Conservation (phyloP, 2,888 invertebrate species). For the Tenthredo scrophulariae region DNA sequence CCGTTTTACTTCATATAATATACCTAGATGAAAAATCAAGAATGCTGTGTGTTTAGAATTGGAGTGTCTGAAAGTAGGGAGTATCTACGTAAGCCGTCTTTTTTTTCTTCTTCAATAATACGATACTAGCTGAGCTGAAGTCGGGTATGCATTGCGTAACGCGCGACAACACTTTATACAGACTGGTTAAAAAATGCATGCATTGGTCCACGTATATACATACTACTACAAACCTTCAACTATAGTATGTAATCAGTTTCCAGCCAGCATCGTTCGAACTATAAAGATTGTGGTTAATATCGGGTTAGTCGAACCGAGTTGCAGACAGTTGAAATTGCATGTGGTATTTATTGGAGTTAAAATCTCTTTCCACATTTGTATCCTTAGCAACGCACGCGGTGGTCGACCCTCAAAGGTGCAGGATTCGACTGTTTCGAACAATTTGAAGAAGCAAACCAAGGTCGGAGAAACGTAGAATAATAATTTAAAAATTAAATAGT, state of each 20-base stretch:
- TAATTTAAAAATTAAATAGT: neutral
- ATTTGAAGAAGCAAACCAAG: neutral
- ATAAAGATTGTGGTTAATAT: neutral
- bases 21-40: neutral
- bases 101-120: neutral
- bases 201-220: neutral
- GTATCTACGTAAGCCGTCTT: neutral
- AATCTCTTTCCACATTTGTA: neutral
- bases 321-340: neutral
- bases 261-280: neutral
- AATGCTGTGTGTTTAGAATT: neutral
- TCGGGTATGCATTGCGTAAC: neutral
- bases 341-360: neutral
- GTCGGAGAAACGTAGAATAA: neutral
- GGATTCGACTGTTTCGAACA: constrained; percentile 25
- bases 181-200: constrained; percentile 6
- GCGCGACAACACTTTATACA: constrained; percentile 4
- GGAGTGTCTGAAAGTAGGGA: neutral
- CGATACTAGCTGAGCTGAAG: neutral
- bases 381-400: constrained; percentile 26
- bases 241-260: neutral
- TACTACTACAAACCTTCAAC: neutral
- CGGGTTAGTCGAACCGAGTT: neutral
- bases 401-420: neutral
- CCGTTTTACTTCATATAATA: neutral